phyloP scores from a whole-genome alignment of 1,140 invertebrate species.

The Chrysoperla carnea region DNA sequence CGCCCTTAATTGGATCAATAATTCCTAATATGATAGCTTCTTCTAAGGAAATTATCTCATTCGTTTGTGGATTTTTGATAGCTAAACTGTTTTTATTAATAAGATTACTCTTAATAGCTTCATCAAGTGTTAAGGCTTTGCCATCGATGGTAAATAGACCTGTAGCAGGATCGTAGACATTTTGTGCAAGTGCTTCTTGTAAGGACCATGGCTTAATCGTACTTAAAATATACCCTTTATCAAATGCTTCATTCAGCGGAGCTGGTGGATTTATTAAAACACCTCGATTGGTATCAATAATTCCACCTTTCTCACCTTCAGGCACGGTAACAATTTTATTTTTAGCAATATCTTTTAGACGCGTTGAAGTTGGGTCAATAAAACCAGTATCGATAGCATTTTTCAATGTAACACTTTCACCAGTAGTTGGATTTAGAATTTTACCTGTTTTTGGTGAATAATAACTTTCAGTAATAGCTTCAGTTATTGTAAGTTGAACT shows the following conservation, averaged over 20 bases:
- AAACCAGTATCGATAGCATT: conserved; percentile 53
- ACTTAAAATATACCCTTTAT: conserved; percentile 59
- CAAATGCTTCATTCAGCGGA: conserved; percentile 54
- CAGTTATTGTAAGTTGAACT: conserved; percentile 49
- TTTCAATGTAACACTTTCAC: conserved; percentile 48
- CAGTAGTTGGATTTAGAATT: conserved; percentile 64
- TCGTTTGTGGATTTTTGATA: conserved; percentile 58
- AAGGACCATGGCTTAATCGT: conserved; percentile 61
- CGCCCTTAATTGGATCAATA: conserved; percentile 63
- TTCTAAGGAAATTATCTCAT: conserved; percentile 57
- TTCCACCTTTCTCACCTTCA: conserved; percentile 45
- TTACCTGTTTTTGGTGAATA: conserved; percentile 56
- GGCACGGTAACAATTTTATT: conserved; percentile 44
- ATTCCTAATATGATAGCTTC: conserved; percentile 68
- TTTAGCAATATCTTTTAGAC: conserved; percentile 54
- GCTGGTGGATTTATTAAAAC: conserved; percentile 48
- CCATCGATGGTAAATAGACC: conserved; percentile 58
- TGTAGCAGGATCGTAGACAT: conserved; percentile 59
- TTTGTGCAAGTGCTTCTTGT: conserved; percentile 69
- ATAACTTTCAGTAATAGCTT: conserved; percentile 61
- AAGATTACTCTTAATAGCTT: conserved; percentile 57
- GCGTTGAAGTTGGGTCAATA: conserved; percentile 46
- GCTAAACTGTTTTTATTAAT: conserved; percentile 64
- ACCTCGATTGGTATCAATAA: conserved; percentile 53
- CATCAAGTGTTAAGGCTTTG: conserved; percentile 52